Evolutionary conservation across 1,140 invertebrate species (phyloP).

Genomic region (Dermatophagoides farinae): DNA sequence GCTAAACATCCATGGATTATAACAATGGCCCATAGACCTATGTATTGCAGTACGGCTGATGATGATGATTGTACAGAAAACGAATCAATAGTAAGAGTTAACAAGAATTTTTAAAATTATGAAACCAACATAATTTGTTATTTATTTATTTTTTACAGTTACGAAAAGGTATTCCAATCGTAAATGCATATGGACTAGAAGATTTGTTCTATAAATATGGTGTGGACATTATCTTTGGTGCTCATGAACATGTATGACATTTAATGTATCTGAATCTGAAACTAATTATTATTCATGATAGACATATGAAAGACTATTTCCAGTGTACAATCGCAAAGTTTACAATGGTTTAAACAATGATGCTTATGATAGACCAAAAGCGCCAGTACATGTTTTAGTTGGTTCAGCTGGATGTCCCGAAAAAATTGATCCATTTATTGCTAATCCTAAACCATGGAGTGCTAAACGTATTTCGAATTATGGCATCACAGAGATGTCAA

Average conservation of each 20-base stretch:
- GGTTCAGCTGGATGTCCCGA: conserved; percentile 19
- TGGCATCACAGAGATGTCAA: conserved; percentile 67
- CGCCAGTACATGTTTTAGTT: conserved; percentile 64
- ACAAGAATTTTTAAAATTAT: not conserved
- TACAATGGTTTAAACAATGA: conserved; percentile 47
- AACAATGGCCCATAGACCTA: conserved; percentile 77
- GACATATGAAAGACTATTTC: conserved; percentile 80
- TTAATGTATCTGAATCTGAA: conserved; percentile 37
- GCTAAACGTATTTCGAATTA: conserved; percentile 70
- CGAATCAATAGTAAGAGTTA: conserved; percentile 25
- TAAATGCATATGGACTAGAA: conserved; percentile 40
- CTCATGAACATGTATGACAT: conserved; percentile 88
- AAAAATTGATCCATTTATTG: conserved; percentile 31
- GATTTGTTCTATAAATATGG: conserved; percentile 62
- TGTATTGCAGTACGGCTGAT: conserved; percentile 65
- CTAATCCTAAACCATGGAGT: conserved; percentile 42
- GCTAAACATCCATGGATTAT: conserved; percentile 69
- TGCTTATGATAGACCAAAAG: conserved; percentile 65
- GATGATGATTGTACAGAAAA: conserved; percentile 34
- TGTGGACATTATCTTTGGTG: conserved; percentile 80
- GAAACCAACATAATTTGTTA: not conserved
- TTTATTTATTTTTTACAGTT: not conserved
- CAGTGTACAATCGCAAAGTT: conserved; percentile 63
- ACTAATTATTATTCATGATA: conserved; percentile 47
- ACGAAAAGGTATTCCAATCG: conserved; percentile 18